Conservation (phyloP, 2,113 vertebrate genomes). For the Vombatus ursinus region DNA sequence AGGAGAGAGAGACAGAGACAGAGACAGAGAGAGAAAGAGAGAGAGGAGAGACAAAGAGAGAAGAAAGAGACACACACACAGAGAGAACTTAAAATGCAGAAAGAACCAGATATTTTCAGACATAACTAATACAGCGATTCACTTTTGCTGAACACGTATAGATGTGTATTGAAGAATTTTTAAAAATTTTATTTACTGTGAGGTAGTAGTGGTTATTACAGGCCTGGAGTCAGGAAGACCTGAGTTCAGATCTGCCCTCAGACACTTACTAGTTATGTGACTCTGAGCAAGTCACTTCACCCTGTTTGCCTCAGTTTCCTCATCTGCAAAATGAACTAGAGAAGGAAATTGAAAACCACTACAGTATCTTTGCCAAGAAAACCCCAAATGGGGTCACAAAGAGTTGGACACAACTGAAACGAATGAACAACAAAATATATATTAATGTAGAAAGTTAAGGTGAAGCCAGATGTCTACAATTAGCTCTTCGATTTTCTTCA, state of each 20-base stretch:
- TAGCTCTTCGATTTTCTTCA: background rate
- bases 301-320: background rate
- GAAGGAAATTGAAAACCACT: background rate
- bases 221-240: background rate
- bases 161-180: background rate
- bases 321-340: background rate
- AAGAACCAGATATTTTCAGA: background rate
- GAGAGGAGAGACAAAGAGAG: too few relatives aligned
- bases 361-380: too few relatives aligned
- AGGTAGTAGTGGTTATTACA: background rate
- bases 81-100: background rate
- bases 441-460: background rate
- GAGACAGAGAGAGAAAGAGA: background rate
- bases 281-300: background rate
- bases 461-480: background rate
- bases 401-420: background rate
- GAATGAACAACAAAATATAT: background rate
- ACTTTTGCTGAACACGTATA: background rate
- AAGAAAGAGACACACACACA: too few relatives aligned
- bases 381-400: background rate
- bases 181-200: background rate
- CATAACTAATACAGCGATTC: background rate
- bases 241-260: background rate
- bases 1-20: too few relatives aligned
- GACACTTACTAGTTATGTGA: background rate